Evolutionary conservation across 2,113 vertebrate species (phyloP), one percentile per base, ranked within the genome.

Genomic region (Podocnemis expansa): DNA sequence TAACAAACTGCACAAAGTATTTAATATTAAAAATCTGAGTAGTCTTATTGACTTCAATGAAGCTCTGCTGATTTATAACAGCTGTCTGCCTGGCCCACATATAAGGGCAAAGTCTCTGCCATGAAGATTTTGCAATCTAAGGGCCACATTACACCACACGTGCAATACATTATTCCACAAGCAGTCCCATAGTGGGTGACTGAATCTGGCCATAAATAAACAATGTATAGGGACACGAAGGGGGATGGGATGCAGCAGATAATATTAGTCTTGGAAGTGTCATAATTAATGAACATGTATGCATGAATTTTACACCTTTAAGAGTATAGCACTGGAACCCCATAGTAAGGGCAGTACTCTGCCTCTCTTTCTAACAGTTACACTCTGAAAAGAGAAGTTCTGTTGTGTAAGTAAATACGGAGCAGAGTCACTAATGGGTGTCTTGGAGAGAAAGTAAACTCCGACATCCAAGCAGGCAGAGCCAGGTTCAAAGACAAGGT

Each of bases 161-260:
- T 41, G 7, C 34, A 25, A n/a, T 22, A 82, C 21, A 31, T 43
- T 78, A 8, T 43, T 43, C 49, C 52, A 49, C 0, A 0, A 41
- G 17, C 5, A 2, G 6, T 34, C 51, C 56, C 60, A 31, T 38
- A 73, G 73, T 54, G 78, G 70, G 9, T 5, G 84, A 31, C 22
- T 84, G 19, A 83, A n/a, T 52, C 34, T 79, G 58, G 63, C 63
- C 52, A 25, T 2, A 24, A 81, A 85, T 58, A 87, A 12, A 41
- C 10, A 80, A 9, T 56, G n/a, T 29, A 60, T 3, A 78, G 90
- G 94, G 85, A 10, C 83, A 92, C 12, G 22, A 89, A 7, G 41
- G 45, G 7, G 24, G 43, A 5, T 55, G n/a, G 8, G 86, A 87
- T 19, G 60, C 60, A 67, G 31, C 31, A 67, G 3, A 4, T 27